Percentiles rank a stretch among this genome's conserved stretches.
Conservation (phyloP, 2,888 invertebrate species). For the Cheilosia grossa region DNA sequence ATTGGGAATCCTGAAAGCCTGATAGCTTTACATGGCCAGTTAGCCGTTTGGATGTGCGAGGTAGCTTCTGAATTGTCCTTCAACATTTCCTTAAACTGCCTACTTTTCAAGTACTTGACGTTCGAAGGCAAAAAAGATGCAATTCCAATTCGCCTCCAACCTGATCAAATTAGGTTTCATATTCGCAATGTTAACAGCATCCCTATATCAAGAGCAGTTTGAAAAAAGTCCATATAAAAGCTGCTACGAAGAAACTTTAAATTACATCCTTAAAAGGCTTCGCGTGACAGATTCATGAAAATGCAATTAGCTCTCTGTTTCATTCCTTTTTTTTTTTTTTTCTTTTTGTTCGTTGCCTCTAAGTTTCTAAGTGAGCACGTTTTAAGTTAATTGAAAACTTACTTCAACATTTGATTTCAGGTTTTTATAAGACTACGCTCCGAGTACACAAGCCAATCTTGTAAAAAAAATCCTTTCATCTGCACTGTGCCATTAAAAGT, state of each 20-base stretch:
- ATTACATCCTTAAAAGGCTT: conserved; percentile 54
- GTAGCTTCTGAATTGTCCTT: too few relatives aligned
- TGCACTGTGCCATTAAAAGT: conserved; percentile 56
- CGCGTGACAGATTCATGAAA: conserved; percentile 59
- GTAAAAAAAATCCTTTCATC: conserved; percentile 55
- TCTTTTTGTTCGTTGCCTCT: background rate
- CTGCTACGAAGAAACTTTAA: conserved; percentile 40
- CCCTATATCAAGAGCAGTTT: background rate
- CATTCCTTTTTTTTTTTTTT: background rate
- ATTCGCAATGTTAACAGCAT: background rate
- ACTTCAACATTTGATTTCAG: conserved; percentile 41
- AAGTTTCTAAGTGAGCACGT: conserved; percentile 2
- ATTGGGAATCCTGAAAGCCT: too few relatives aligned
- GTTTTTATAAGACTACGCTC: conserved; percentile 14
- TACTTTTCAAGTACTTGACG: too few relatives aligned
- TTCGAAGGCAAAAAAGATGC: too few relatives aligned
- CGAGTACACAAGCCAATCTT: conserved; percentile 7
- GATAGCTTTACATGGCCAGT: too few relatives aligned
- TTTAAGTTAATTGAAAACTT: conserved; percentile 58
- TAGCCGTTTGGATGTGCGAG: too few relatives aligned
- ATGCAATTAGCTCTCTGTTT: conserved; percentile 60
- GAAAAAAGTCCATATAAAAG: background rate
- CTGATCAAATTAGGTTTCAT: background rate
- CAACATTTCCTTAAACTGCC: too few relatives aligned
- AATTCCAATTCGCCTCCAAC: background rate